Percentiles rank a stretch among this genome's conserved stretches.
phyloP scores from a whole-genome alignment of 1,140 invertebrate species.

The Amyelois transitella region DNA sequence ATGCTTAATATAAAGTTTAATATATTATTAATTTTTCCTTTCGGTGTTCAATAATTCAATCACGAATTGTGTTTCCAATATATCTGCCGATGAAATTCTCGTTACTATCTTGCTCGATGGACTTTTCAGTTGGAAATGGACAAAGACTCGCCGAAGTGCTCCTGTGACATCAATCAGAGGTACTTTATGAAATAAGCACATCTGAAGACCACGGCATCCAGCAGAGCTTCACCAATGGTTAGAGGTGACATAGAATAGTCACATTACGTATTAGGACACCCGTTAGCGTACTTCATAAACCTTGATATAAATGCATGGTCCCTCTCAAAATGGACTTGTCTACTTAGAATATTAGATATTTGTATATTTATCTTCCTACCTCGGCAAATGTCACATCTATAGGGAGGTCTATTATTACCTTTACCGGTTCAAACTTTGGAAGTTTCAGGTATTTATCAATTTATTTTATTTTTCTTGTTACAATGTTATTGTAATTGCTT shows the following conservation, averaged over 20 bases:
- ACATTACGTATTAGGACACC: conserved; percentile 30
- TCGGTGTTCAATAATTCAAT: conserved; percentile 11
- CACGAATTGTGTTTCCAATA: conserved; percentile 15
- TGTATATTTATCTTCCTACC: conserved; percentile 52
- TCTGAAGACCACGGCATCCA: conserved; percentile 28
- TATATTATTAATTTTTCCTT: too few relatives aligned
- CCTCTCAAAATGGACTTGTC: conserved; percentile 37
- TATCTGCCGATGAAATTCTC: conserved; percentile 22
- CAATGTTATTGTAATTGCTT: conserved; percentile 35
- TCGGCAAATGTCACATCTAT: conserved; percentile 44
- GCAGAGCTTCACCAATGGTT: conserved; percentile 30
- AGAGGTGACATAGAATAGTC: conserved; percentile 65
- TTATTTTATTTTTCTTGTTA: conserved; percentile 45
- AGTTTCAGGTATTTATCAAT: conserved; percentile 67
- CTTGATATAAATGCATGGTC: conserved; percentile 42
- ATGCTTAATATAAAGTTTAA: too few relatives aligned
- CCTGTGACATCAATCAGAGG: conserved; percentile 39
- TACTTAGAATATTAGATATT: conserved; percentile 30
- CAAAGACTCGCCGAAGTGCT: conserved; percentile 16
- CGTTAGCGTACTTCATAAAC: conserved; percentile 29
- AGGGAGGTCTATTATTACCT: conserved; percentile 50
- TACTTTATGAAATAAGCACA: conserved; percentile 62
- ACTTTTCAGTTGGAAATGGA: conserved; percentile 69
- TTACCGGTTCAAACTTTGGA: conserved; percentile 61
- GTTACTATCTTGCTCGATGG: conserved; percentile 64